A percentile compares a stretch with the other conserved stretches of the same genome.
Conservation (phyloP, 2,888 invertebrate genomes). For the Aphodius sticticus region DNA sequence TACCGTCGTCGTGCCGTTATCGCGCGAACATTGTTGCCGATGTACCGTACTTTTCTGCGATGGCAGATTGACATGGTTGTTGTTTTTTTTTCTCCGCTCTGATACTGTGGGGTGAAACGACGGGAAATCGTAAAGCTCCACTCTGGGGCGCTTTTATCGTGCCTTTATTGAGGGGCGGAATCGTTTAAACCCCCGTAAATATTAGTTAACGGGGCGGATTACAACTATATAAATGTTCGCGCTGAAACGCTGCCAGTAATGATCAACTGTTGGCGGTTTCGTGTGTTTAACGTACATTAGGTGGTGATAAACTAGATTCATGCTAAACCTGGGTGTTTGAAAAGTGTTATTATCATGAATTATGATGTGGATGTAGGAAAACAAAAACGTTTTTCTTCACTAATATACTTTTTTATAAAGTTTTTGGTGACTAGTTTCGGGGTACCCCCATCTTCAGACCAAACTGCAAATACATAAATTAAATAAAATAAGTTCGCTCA, state of each 20-base stretch:
- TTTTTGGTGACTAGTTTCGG: no score
- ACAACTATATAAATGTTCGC: not conserved
- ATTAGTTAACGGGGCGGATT: not conserved
- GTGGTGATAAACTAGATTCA: no score
- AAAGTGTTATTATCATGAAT: no score
- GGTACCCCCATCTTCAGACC: no score
- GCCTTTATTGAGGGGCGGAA: not conserved
- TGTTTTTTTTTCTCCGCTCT: not conserved
- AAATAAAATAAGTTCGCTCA: no score
- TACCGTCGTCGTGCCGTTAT: conserved; percentile 35
- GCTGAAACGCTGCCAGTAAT: not conserved
- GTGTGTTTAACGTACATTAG: no score
- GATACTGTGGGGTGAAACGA: not conserved
- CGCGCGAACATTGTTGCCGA: not conserved
- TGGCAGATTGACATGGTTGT: not conserved
- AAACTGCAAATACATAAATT: no score
- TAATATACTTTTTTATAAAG: no score
- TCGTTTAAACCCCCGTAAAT: not conserved
- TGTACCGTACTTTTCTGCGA: not conserved
- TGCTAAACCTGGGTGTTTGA: no score
- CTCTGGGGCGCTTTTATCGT: not conserved
- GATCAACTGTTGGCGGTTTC: not conserved
- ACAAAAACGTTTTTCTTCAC: no score
- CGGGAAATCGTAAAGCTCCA: not conserved
- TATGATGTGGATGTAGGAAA: no score